A percentile compares a stretch with the other conserved stretches of the same genome.
These are phyloP conservation scores for Rynchops niger DNA, from an alignment of 2,113 vertebrate genomes.

Conservation along the genomic window DNA sequence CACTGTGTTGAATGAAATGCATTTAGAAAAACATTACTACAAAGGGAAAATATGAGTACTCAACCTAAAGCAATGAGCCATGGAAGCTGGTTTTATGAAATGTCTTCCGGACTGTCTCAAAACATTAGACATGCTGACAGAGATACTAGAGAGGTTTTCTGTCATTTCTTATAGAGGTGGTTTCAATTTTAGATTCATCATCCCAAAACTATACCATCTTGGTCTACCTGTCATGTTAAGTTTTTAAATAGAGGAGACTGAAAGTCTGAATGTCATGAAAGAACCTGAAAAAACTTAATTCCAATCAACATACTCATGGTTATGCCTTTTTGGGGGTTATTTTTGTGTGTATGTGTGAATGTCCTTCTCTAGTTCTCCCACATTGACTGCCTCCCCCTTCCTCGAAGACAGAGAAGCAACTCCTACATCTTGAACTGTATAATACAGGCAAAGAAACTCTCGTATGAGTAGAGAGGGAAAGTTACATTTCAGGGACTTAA, in stretches of 20 bases:
- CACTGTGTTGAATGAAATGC: constrained; percentile 58
- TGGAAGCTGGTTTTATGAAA: constrained; percentile 39
- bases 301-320: background rate
- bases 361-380: background rate
- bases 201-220: background rate
- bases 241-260: background rate
- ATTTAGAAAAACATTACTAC: constrained; percentile 52
- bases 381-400: background rate
- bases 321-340: background rate
- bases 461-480: background rate
- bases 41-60: constrained; percentile 59
- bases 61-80: constrained; percentile 56
- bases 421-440: background rate
- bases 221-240: constrained; percentile 22
- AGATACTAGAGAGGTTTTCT: constrained; percentile 30
- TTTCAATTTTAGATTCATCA: background rate
- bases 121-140: constrained; percentile 42
- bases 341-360: background rate
- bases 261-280: background rate
- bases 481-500: background rate
- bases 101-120: constrained; percentile 41
- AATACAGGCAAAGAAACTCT: background rate
- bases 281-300: background rate
- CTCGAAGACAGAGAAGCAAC: background rate
- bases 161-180: background rate